A percentile compares a stretch with the other conserved stretches of the same genome.
These are phyloP conservation scores for Acridotheres tristis DNA, from an alignment of 2,797 vertebrate species.

Conservation along the genomic window DNA sequence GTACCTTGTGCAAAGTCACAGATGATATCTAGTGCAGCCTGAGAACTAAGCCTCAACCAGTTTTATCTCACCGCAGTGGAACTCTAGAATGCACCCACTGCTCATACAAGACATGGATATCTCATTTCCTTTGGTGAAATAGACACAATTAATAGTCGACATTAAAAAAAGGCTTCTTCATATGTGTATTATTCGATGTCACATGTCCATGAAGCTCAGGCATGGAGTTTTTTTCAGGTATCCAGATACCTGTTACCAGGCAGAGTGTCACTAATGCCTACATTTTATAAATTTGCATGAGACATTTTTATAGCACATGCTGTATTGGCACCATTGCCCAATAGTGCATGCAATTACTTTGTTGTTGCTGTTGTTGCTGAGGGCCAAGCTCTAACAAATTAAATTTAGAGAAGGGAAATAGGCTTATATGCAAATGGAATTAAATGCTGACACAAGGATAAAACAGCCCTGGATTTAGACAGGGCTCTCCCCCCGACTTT, in stretches of 20 bases:
- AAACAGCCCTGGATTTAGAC: constrained; percentile 70
- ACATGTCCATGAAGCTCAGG: neutral
- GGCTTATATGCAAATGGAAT: constrained; percentile 78
- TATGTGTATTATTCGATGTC: constrained; percentile 43
- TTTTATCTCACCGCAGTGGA: neutral
- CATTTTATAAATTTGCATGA: constrained; percentile 64
- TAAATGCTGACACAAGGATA: constrained; percentile 76
- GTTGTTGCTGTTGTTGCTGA: constrained; percentile 64
- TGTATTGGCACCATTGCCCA: constrained; percentile 66
- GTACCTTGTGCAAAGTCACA: neutral
- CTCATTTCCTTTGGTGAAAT: neutral
- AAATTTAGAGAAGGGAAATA: constrained; percentile 74
- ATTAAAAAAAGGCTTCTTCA: neutral
- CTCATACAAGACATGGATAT: neutral
- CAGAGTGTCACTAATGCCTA: constrained; percentile 61
- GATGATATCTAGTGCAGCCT: neutral
- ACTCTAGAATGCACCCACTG: neutral
- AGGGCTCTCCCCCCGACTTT: constrained; percentile 45
- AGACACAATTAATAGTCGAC: neutral
- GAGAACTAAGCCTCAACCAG: neutral
- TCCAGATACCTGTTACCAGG: constrained; percentile 49
- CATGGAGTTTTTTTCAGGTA: neutral
- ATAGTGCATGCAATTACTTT: constrained; percentile 68
- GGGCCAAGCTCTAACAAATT: constrained; percentile 73
- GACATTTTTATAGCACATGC: constrained; percentile 61